These are phyloP conservation scores for Pomphorhynchus laevis DNA, from an alignment of 1,140 invertebrate species.

Conservation along the genomic window DNA sequence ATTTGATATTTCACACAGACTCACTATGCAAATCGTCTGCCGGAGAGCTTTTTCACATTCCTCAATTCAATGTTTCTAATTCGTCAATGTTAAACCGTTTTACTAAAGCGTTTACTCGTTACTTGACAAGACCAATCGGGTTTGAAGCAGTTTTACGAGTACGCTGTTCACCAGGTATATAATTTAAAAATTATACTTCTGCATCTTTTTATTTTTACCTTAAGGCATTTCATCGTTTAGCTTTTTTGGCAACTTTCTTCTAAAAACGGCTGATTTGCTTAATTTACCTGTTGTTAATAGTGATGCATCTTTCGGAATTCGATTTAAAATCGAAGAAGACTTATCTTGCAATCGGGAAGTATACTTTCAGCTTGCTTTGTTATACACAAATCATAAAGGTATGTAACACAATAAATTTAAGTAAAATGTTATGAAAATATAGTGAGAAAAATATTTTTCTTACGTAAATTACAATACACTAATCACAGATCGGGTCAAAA, in stretches of 20 bases:
- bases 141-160: slow-evolving; percentile 95
- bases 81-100: slow-evolving; percentile 27
- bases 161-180: slow-evolving; percentile 40
- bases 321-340: slow-evolving; percentile 61
- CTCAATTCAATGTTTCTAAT: neutral
- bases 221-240: slow-evolving; percentile 47
- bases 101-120: slow-evolving; percentile 39
- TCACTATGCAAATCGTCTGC: slow-evolving; percentile 12
- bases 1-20: neutral
- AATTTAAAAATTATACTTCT: slow-evolving; percentile 3
- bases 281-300: slow-evolving; percentile 86
- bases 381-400: slow-evolving; percentile 92
- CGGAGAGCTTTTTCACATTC: slow-evolving; percentile 11
- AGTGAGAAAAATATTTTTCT: too few relatives aligned
- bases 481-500: too few relatives aligned
- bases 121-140: slow-evolving; percentile 74
- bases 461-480: too few relatives aligned
- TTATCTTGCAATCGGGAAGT: slow-evolving; percentile 45
- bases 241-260: slow-evolving; percentile 97
- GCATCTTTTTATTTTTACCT: slow-evolving; percentile 12
- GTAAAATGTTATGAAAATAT: too few relatives aligned
- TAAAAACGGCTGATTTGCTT: slow-evolving; percentile 70
- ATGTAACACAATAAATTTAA: slow-evolving; percentile 10
- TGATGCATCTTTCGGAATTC: slow-evolving; percentile 84
- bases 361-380: slow-evolving; percentile 77